Evolutionary conservation across 2,888 invertebrate species (phyloP).

Genomic region (Alitta virens): DNA sequence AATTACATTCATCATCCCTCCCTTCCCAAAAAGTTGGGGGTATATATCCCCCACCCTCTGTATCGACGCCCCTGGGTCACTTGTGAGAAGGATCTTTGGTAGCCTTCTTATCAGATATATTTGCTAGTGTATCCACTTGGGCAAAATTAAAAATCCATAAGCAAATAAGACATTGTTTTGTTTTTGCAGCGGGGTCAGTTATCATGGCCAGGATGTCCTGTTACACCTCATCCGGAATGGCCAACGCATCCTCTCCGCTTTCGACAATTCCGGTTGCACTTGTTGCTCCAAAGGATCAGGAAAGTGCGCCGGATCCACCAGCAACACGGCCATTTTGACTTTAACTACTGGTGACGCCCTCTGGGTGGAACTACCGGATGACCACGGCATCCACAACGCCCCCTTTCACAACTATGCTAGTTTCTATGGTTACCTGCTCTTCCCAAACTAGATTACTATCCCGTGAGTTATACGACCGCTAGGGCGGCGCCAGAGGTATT

Average conservation of each 20-base stretch:
- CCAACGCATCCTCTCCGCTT: constrained; percentile 30
- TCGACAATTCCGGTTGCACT: constrained; percentile 28
- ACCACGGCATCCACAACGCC: constrained; percentile 31
- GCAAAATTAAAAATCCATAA: no score
- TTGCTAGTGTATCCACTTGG: no score
- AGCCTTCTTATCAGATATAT: no score
- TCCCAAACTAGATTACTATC: constrained; percentile 1
- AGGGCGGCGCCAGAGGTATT: neutral
- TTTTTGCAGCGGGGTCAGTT: constrained; percentile 27
- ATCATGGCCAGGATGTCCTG: constrained; percentile 28
- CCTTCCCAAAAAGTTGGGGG: no score
- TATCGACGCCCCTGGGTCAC: no score
- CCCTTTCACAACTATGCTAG: constrained; percentile 32
- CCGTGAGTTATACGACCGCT: neutral
- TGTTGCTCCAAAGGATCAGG: constrained; percentile 21
- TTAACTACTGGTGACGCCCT: constrained; percentile 27
- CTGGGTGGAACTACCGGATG: constrained; percentile 30
- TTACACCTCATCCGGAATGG: constrained; percentile 30
- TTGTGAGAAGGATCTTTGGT: no score
- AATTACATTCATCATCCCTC: no score
- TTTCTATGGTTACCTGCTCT: constrained; percentile 29
- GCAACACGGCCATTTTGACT: constrained; percentile 25
- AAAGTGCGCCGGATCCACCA: constrained; percentile 28
- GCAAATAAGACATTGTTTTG: no score
- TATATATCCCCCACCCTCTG: no score